Conservation (phyloP, 2,797 vertebrate species). For the Takifugu ocellatus region DNA sequence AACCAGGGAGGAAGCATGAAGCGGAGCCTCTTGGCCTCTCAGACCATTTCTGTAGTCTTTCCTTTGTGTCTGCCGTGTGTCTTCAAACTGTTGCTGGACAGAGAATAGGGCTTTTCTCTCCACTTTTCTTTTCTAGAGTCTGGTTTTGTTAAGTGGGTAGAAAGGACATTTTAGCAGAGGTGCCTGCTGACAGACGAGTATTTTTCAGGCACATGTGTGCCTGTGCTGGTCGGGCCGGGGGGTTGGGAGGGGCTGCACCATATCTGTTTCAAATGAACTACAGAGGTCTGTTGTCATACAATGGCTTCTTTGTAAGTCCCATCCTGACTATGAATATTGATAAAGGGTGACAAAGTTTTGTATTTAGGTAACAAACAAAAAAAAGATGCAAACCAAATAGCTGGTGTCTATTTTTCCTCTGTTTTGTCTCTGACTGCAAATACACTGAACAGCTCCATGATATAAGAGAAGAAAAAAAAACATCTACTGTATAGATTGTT, state of each 20-base stretch:
- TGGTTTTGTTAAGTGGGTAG: conserved; percentile 67
- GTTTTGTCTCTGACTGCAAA: conserved; percentile 85
- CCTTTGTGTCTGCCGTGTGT: conserved; percentile 64
- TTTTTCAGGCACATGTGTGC: conserved; percentile 67
- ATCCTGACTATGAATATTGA: conserved; percentile 68
- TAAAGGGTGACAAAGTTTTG: conserved; percentile 71
- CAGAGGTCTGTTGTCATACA: conserved; percentile 75
- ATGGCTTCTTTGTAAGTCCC: conserved; percentile 72
- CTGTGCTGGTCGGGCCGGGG: conserved; percentile 38
- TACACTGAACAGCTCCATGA: conserved; percentile 97
- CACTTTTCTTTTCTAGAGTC: conserved; percentile 62
- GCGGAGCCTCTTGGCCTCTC: conserved; percentile 48
- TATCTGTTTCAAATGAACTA: conserved; percentile 73
- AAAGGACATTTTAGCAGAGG: conserved; percentile 66
- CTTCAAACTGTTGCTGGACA: conserved; percentile 70
- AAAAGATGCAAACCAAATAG: conserved; percentile 77
- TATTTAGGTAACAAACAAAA: conserved; percentile 72
- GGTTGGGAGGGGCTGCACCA: conserved; percentile 45
- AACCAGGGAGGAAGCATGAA: conserved; percentile 56
- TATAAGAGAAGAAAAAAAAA: conserved; percentile 80
- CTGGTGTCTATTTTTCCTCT: conserved; percentile 75
- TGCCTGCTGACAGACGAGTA: conserved; percentile 69
- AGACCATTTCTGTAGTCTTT: conserved; percentile 57
- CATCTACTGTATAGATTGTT: conserved; percentile 99
- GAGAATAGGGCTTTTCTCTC: conserved; percentile 70